phyloP scores from a whole-genome alignment of 2,113 vertebrate species.

The human (Homo sapiens) region GRCh38 chr2:126994001-126994500 shows the following conservation, averaged over 20 bases:
- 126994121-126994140: not conserved
- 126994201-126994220: not conserved
- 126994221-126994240: not conserved
- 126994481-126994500: not conserved
- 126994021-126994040: no score
- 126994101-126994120: not conserved
- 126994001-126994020: no score
- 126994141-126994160: no score
- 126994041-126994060: not conserved
- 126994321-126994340: not conserved
- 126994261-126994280: no score
- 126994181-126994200: not conserved
- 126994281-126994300: not conserved
- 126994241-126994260: not conserved
- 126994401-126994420: not conserved
- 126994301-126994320: not conserved
- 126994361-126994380: not conserved
- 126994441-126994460: not conserved
- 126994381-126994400: not conserved
- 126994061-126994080: not conserved
- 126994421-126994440: not conserved
- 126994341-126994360: not conserved
- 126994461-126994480: not conserved
- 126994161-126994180: not conserved
- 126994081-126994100: constrained; percentile 21